Percentiles rank a stretch among this genome's conserved stretches.
Conservation (phyloP, 2,797 vertebrate species). For the Hoplostethus atlanticus region DNA sequence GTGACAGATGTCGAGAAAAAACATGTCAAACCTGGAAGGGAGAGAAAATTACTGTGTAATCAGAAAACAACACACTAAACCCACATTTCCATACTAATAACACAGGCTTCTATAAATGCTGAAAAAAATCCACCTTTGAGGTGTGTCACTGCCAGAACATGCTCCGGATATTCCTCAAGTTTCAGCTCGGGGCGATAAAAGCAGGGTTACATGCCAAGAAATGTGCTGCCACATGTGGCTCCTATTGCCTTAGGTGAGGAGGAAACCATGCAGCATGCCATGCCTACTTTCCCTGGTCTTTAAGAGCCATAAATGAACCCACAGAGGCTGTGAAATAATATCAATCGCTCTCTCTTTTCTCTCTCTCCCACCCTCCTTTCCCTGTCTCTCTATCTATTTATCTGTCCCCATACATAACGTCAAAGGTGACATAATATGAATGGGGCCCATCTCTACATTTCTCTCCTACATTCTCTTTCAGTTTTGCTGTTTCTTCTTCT, state of each 20-base stretch:
- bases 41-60: neutral
- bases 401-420: neutral
- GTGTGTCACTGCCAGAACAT: constrained; percentile 49
- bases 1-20: constrained; percentile 17
- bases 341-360: constrained; percentile 6
- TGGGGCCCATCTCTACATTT: neutral
- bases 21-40: neutral
- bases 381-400: constrained; percentile 20
- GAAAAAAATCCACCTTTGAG: constrained; percentile 14
- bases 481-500: neutral
- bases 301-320: constrained; percentile 52
- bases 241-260: constrained; percentile 60
- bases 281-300: constrained; percentile 43
- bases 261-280: constrained; percentile 64
- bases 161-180: constrained; percentile 69
- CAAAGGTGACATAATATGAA: no score
- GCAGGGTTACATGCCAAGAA: constrained; percentile 65
- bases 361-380: constrained; percentile 17
- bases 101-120: neutral
- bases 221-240: constrained; percentile 73
- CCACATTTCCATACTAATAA: constrained; percentile 1
- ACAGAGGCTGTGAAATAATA: constrained; percentile 37
- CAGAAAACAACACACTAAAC: constrained; percentile 2
- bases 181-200: constrained; percentile 72
- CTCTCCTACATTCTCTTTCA: constrained; percentile 3